These are phyloP conservation scores for Thalassophryne amazonica DNA, from an alignment of 2,797 vertebrate genomes.

Conservation along the genomic window DNA sequence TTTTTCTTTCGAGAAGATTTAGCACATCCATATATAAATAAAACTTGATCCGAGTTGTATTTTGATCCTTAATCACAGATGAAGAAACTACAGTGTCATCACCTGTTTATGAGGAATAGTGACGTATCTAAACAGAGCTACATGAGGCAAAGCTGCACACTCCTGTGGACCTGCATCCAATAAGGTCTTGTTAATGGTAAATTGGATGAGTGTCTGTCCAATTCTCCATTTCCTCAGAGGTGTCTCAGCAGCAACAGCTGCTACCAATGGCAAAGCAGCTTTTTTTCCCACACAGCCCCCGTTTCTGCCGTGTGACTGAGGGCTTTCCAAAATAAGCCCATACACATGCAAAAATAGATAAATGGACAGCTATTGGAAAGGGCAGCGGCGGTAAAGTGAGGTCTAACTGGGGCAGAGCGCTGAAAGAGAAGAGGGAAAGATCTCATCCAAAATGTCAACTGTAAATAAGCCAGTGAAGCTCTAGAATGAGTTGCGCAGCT, in stretches of 20 bases:
- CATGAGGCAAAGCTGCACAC: conserved; percentile 68
- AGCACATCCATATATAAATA: no score
- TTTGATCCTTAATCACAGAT: conserved; percentile 31
- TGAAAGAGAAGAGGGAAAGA: conserved; percentile 43
- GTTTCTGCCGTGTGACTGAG: conserved; percentile 67
- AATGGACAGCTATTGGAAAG: conserved; percentile 76
- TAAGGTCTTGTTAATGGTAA: conserved; percentile 84
- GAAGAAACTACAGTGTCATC: conserved; percentile 24
- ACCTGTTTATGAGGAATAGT: conserved; percentile 6
- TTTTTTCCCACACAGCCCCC: conserved; percentile 63
- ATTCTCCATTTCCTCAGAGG: conserved; percentile 81
- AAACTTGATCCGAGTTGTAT: no score
- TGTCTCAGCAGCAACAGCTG: conserved; percentile 80
- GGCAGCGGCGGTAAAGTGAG: conserved; percentile 63
- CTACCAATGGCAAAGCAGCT: conserved; percentile 73
- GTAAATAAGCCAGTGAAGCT: conserved; percentile 56
- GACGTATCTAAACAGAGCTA: conserved; percentile 55
- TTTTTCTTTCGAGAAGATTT: no score
- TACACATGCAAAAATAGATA: conserved; percentile 75
- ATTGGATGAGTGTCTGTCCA: conserved; percentile 83
- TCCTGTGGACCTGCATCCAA: conserved; percentile 77
- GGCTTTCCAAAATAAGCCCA: conserved; percentile 75
- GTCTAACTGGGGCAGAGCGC: conserved; percentile 39
- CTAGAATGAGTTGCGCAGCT: conserved; percentile 40
- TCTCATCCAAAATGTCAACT: conserved; percentile 51